These are phyloP conservation scores for Patella pellucida DNA, from an alignment of 2,888 invertebrate genomes.

Conservation along the genomic window DNA sequence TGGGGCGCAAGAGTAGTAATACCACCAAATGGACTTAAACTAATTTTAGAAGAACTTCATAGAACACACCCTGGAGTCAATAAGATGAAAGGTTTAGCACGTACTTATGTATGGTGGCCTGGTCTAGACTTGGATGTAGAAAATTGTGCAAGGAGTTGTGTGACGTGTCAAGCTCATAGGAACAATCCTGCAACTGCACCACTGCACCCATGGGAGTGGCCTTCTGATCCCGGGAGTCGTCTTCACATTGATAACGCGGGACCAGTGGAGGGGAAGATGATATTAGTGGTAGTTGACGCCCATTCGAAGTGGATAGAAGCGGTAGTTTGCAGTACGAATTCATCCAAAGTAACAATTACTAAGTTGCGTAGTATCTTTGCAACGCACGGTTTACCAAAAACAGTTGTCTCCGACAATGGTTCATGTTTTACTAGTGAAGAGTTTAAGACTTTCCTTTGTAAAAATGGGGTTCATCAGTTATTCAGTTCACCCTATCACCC, in stretches of 20 bases:
- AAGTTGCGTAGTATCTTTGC: neutral
- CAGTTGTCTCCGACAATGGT: neutral
- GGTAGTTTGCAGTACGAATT: no score
- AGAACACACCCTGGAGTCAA: slow-evolving; percentile 50
- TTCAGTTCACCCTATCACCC: neutral
- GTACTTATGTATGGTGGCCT: slow-evolving; percentile 56
- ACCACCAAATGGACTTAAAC: slow-evolving; percentile 25
- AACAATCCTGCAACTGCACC: slow-evolving; percentile 36
- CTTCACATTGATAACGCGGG: slow-evolving; percentile 64
- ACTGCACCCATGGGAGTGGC: slow-evolving; percentile 43
- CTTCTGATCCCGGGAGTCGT: slow-evolving; percentile 59
- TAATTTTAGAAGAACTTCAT: slow-evolving; percentile 47
- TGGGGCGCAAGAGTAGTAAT: slow-evolving; percentile 40
- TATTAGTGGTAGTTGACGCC: no score
- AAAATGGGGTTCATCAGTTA: neutral
- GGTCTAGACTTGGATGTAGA: slow-evolving; percentile 40
- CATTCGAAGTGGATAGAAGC: no score
- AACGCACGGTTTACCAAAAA: neutral
- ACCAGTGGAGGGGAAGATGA: no score
- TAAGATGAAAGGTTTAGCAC: slow-evolving; percentile 53
- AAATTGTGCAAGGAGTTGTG: slow-evolving; percentile 38
- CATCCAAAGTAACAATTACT: no score
- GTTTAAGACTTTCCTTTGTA: neutral
- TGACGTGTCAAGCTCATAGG: slow-evolving; percentile 26
- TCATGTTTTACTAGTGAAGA: slow-evolving; percentile 5